Evolutionary conservation across 2,888 invertebrate genomes (phyloP).

Genomic region (Calameuta pallipes): DNA sequence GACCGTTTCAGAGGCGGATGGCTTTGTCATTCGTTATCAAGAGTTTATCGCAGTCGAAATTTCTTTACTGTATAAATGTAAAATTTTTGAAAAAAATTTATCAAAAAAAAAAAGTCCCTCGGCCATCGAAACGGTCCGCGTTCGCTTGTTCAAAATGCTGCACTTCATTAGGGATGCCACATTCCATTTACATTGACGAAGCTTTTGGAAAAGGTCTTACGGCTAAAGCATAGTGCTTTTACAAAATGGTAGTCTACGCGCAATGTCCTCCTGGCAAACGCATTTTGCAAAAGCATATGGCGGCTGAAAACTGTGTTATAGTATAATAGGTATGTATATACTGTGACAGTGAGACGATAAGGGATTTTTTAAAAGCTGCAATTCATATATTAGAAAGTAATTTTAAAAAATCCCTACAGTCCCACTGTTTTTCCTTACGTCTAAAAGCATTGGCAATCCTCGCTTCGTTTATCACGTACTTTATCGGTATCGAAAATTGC

Average conservation of each 20-base stretch:
- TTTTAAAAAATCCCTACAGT: background rate
- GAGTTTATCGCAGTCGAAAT: background rate
- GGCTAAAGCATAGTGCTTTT: conserved; percentile 55
- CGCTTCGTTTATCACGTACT: background rate
- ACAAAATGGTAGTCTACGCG: conserved; percentile 52
- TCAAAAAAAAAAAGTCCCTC: background rate
- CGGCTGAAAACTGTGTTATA: conserved; percentile 10
- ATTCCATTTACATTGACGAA: conserved; percentile 66
- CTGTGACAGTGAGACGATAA: background rate
- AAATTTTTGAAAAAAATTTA: background rate
- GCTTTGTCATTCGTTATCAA: background rate
- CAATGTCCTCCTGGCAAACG: conserved; percentile 39
- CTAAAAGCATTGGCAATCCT: background rate
- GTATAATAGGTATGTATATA: background rate
- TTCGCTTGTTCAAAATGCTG: conserved; percentile 55
- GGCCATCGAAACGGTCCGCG: background rate
- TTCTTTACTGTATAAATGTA: background rate
- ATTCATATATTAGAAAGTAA: background rate
- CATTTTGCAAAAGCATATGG: conserved; percentile 17
- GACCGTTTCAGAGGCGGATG: conserved; percentile 8
- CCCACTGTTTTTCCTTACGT: background rate
- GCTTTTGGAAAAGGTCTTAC: conserved; percentile 55
- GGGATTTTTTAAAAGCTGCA: background rate
- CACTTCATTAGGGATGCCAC: conserved; percentile 63
- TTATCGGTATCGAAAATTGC: background rate